Base-by-base conservation (phyloP, 2,888 invertebrate species). In the Philereme transversata region DNA sequence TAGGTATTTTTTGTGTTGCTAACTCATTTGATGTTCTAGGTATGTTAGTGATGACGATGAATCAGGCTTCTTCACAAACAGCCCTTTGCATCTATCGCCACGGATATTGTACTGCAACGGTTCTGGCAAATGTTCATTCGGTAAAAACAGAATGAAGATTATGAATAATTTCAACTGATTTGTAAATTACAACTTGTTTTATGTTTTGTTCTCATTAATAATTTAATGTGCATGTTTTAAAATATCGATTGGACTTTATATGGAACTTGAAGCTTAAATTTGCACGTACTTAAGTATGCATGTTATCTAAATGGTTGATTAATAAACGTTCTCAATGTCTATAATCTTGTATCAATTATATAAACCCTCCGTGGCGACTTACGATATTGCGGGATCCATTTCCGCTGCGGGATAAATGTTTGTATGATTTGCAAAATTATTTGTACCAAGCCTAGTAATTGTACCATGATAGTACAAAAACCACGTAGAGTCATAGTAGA, bases 1-100 rank as follows among this genome's bases (percentile, higher is more conserved):
- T 36, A 36, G 36, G 4, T 36, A 36, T 6, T 36, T 40, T 40
- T 40, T 5, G 40, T 49, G 49, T 49, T 51, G 33, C 41, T 47
- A 45, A 50, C 22, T 48, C 4, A n/a, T 51, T 56, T 44, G 7
- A 36, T 68, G 78, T 82, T 80, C 64, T 82, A 87, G 83, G 81
- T 76, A 65, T 62, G 46, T 53, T 55, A 82, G 47, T 56, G 56
- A 60, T 8, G 40, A 77, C 67, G 70, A 72, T 58, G 86, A 89
- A 60, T 88, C 88, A 36, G 89, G 85, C 6, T 88, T 86, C 69
- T 65, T 62, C 34, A 79, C 87, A 6, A 77, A 74, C 49, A 78
- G 75, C 67, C 74, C 79, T 9, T 41, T 56, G 36, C 49, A 50
- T 9, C 61, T 62, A 51, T 72, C 77, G 4, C 75, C 74, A 5